Base-by-base conservation (phyloP, 2,888 invertebrate species). In the Synanthedon tipuliformis region DNA sequence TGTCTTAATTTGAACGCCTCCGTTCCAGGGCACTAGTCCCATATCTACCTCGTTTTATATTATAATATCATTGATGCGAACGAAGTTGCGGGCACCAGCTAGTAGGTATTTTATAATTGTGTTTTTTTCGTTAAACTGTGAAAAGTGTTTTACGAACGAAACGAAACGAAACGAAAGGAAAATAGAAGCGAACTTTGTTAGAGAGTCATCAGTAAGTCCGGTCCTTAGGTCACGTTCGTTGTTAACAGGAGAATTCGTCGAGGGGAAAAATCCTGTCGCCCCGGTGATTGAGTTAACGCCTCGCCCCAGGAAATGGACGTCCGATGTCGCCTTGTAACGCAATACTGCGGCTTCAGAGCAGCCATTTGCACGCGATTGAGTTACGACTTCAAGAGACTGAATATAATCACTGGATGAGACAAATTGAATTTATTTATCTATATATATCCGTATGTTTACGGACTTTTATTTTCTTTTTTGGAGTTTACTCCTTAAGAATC, bases 251-350 rank as follows among this genome's bases (percentile, higher is more conserved):
- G 57, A 63, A 62, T 58, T 61, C 56, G 53, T 51, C 51, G 55
- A 67, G 68, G 70, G 72, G 73, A 75, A 81, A 81, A 81, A 79
- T 77, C 73, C 69, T 65, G 67, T 63, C 60, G 54, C 54, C 34
- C 68, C 64, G 61, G 69, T 81, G 81, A 85, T 84, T 81, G 77
- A 80, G 81, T 84, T 84, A 82, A 72, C 76, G 71, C 73, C 68
- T 65, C 64, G 63, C 66, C 62, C 61, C 56, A 62, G 72, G 70
- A 75, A 78, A 81, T 79, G 78, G 81, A 72, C 69, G 73, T 71
- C 69, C 73, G 70, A 66, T 76, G 77, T 77, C 79, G 73, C 65
- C 71, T 69, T 74, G 81, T 78, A 81, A 84, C 75, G 71, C 72
- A 71, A 81, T 77, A 78, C 76, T 71, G 71, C 63, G 67, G 61